phyloP scores from a whole-genome alignment of 2,797 vertebrate species.

The Helostoma temminkii region DNA sequence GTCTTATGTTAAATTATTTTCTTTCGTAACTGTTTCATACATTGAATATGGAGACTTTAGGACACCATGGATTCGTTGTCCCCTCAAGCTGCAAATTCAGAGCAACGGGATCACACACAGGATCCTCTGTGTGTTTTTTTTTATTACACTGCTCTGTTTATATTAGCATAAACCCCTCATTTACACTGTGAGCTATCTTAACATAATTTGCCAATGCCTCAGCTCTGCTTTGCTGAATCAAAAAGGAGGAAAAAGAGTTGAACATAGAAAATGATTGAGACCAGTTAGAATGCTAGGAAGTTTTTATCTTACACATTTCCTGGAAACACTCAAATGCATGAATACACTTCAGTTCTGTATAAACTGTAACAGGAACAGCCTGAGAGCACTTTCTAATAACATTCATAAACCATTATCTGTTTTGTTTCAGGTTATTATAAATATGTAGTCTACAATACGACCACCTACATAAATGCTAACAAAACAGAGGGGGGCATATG shows the following conservation, averaged over 20 bases:
- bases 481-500: not conserved
- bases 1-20: not conserved
- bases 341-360: conserved; percentile 22
- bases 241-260: not conserved
- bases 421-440: conserved; percentile 10
- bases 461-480: conserved; percentile 12
- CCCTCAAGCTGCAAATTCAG: conserved; percentile 7
- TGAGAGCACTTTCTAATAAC: conserved; percentile 13
- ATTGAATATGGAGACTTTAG: not conserved
- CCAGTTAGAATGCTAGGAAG: not conserved
- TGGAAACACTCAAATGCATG: too few relatives aligned
- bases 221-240: conserved; percentile 7
- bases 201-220: conserved; percentile 31
- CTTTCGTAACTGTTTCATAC: not conserved
- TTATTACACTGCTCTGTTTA: conserved; percentile 67
- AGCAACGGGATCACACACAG: conserved; percentile 53
- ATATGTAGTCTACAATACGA: conserved; percentile 6
- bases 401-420: conserved; percentile 14
- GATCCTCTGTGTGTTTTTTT: conserved; percentile 54
- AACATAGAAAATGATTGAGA: not conserved
- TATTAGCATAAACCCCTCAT: conserved; percentile 37
- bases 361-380: conserved; percentile 4
- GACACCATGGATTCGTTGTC: conserved; percentile 3
- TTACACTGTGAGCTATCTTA: conserved; percentile 28
- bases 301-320: not conserved